Evolutionary conservation across 2,888 invertebrate species (phyloP).

Genomic region (Sicus ferrugineus): DNA sequence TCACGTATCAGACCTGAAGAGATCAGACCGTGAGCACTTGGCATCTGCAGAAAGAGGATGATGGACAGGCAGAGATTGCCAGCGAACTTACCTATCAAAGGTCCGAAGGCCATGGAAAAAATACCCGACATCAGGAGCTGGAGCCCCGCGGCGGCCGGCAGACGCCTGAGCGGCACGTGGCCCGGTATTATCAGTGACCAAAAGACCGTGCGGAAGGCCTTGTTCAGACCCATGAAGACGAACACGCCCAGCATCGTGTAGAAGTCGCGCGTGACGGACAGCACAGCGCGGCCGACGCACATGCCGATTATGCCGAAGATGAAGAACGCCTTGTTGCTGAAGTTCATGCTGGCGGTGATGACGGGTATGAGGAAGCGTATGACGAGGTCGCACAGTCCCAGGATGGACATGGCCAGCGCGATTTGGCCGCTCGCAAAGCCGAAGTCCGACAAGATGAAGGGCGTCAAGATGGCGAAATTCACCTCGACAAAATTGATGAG

Average conservation of each 20-base stretch:
- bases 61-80: conserved; percentile 8
- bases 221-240: conserved; percentile 74
- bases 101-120: conserved; percentile 71
- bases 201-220: conserved; percentile 76
- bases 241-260: conserved; percentile 68
- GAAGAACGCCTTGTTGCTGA: conserved; percentile 76
- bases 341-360: conserved; percentile 72
- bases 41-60: background rate
- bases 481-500: conserved; percentile 76
- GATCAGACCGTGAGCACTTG: background rate
- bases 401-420: conserved; percentile 74
- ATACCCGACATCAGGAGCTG: conserved; percentile 74
- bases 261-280: conserved; percentile 69
- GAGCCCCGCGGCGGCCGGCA: conserved; percentile 76
- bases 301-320: conserved; percentile 73
- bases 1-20: conserved; percentile 72
- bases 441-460: conserved; percentile 75
- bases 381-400: conserved; percentile 73
- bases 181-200: conserved; percentile 77
- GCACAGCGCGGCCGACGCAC: conserved; percentile 69
- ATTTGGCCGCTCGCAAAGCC: conserved; percentile 67
- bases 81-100: conserved; percentile 72
- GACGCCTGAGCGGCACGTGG: conserved; percentile 73
- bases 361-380: conserved; percentile 74
- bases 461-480: conserved; percentile 78